These are phyloP conservation scores for Ectemnius lituratus DNA, from an alignment of 2,888 invertebrate genomes.

Conservation along the genomic window DNA sequence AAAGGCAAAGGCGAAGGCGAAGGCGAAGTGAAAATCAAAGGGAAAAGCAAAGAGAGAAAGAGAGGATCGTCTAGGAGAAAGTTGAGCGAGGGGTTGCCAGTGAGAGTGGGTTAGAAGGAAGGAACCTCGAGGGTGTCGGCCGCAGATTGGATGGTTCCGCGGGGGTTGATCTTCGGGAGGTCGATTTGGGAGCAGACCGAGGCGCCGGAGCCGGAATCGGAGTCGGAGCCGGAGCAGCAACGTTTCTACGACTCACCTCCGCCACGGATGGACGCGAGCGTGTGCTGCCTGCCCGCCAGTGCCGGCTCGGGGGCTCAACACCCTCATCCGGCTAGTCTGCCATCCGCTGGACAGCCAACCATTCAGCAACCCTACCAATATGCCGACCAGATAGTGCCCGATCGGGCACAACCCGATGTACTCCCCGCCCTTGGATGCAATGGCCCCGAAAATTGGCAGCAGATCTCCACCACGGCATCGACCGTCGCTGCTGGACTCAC, in stretches of 20 bases:
- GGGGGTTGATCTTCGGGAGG: constrained; percentile 71
- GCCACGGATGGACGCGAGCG: constrained; percentile 77
- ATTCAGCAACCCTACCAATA: constrained; percentile 72
- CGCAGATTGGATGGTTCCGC: constrained; percentile 74
- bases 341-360: constrained; percentile 67
- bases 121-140: constrained; percentile 38
- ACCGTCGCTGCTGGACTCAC: constrained; percentile 58
- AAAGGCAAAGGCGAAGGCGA: background rate
- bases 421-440: constrained; percentile 68
- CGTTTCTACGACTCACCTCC: constrained; percentile 75
- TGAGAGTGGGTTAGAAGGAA: background rate
- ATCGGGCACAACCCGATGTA: constrained; percentile 72
- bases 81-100: background rate
- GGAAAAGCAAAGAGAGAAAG: too few species aligned
- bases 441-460: constrained; percentile 71
- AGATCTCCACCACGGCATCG: constrained; percentile 61
- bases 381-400: constrained; percentile 76
- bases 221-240: constrained; percentile 69
- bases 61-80: background rate
- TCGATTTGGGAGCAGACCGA: constrained; percentile 71
- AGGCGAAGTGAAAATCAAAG: background rate
- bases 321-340: constrained; percentile 66
- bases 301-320: constrained; percentile 75
- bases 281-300: constrained; percentile 75
- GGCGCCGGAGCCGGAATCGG: constrained; percentile 36